Evolutionary conservation across 2,797 vertebrate genomes (phyloP), one percentile per base, ranked within the genome.

Genomic region (Acanthiza pusilla): DNA sequence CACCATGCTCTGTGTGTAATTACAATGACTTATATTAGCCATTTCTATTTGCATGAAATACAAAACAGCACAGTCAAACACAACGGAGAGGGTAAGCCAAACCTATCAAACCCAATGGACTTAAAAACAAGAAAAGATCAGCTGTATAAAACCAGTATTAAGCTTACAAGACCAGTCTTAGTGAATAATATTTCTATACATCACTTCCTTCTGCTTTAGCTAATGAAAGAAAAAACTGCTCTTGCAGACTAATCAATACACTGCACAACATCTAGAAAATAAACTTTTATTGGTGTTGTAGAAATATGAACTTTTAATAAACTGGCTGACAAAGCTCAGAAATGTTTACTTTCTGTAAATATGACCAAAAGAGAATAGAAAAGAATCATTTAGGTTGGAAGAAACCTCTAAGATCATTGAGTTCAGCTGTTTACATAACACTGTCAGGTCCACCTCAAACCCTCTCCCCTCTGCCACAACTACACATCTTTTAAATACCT

Each of bases 241-340:
- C 29, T 68, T 72, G 53, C 72, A 73, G 32, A 32, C 48, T 89
- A 78, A 96, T 93, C 91, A 89, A 93, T 95, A 91, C 11, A 40
- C 14, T 48, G 61, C 23, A 48, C 57, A 85, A 61, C 22, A 85
- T 27, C 27, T 63, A 86, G 54, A 88, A 80, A 88, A 94, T n/a
- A 62, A 83, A 74, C 47, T 60, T 89, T 21, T 76, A 84, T 65
- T 81, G 53, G 30, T 40, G 6, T 30, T 90, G 48, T 45, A 74
- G 70, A 77, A 81, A 68, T 27, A 83, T 2, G 4, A 79, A 81
- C 47, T n/a, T 85, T 53, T 90, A 90, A 95, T 77, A 80, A 81
- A 32, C 27, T 48, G 29, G 22, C 38, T 93, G 73, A 84, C 38
- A 85, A 82, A 74, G 42, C 30, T 58, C 15, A 9, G 40, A 82